These are phyloP conservation scores for Poicephalus meyeri DNA, from an alignment of 2,113 vertebrate species.

Conservation along the genomic window DNA sequence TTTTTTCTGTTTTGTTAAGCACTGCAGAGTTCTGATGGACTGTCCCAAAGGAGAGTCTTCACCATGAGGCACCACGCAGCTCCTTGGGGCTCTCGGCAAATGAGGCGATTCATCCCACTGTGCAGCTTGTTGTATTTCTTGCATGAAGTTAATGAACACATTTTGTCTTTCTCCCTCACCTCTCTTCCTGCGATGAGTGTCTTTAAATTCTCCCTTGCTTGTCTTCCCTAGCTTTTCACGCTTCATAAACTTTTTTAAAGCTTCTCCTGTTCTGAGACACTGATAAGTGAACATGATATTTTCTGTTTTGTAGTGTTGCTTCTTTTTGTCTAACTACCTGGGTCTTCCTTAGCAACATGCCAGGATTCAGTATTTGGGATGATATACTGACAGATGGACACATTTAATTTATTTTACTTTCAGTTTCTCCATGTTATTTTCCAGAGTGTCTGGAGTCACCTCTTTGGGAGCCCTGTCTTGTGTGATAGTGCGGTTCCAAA, in stretches of 20 bases:
- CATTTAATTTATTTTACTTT: conserved; percentile 10
- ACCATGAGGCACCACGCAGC: neutral
- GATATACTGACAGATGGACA: neutral
- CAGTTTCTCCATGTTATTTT: neutral
- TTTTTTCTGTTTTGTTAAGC: neutral
- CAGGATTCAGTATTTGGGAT: neutral
- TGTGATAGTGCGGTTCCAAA: neutral
- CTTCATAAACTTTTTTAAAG: conserved; percentile 6
- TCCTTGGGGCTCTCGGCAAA: conserved; percentile 74
- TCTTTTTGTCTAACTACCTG: neutral
- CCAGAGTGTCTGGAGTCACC: neutral
- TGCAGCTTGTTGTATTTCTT: conserved; percentile 76
- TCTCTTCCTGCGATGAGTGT: conserved; percentile 50
- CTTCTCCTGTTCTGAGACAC: neutral
- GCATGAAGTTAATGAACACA: conserved; percentile 78
- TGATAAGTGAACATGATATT: conserved; percentile 27
- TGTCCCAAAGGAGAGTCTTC: neutral
- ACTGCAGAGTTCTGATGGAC: neutral
- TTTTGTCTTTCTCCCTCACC: conserved; percentile 59
- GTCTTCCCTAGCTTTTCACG: conserved; percentile 2
- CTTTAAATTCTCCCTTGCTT: conserved; percentile 41
- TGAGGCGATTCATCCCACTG: conserved; percentile 80
- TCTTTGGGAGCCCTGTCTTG: neutral
- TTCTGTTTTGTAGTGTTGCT: conserved; percentile 20
- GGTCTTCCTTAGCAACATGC: neutral